A percentile compares a stretch with the other conserved stretches of the same genome.
Conservation (phyloP, 2,113 vertebrate genomes). For the Gobiocypris rarus region DNA sequence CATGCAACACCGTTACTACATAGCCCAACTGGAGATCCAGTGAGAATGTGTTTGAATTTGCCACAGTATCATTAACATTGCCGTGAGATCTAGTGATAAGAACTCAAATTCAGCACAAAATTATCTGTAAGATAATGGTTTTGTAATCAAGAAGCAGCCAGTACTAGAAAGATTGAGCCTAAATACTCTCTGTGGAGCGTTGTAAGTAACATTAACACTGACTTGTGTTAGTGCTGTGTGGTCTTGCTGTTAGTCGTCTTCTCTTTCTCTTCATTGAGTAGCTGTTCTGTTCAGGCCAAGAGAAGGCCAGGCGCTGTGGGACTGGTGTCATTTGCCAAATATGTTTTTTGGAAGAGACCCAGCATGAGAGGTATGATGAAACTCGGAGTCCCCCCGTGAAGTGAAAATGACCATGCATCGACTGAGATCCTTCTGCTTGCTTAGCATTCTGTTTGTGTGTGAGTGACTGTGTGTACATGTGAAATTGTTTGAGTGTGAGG, state of each 20-base stretch:
- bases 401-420: constrained; percentile 57
- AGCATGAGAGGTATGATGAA: constrained; percentile 60
- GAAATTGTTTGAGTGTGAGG: not conserved
- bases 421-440: constrained; percentile 40
- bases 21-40: too few relatives aligned
- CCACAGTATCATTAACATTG: too few relatives aligned
- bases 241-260: constrained; percentile 6
- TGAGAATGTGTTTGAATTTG: too few relatives aligned
- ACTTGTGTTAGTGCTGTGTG: not conserved
- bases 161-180: not conserved
- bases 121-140: not conserved
- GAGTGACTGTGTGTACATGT: not conserved
- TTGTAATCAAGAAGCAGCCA: not conserved
- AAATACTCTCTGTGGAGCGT: not conserved
- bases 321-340: constrained; percentile 61
- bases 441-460: constrained; percentile 29
- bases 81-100: too few relatives aligned
- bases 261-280: constrained; percentile 4
- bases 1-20: too few relatives aligned
- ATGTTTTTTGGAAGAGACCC: constrained; percentile 61
- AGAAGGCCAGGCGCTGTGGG: constrained; percentile 22
- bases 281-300: constrained; percentile 51
- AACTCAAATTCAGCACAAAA: too few relatives aligned
- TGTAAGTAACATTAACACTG: not conserved
- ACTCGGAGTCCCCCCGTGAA: constrained; percentile 54